These are phyloP conservation scores for cat (Felis catus) DNA, from an alignment of 2,113 vertebrate genomes.

Conservation along the genomic window F.catus_Fca126_mat1.0 CM031415.1:155530501-155531000, in stretches of 20 bases:
- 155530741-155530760: not conserved
- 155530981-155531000: not conserved
- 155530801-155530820: not conserved
- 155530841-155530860: not conserved
- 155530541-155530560: not conserved
- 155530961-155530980: not conserved
- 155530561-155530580: not conserved
- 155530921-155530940: not conserved
- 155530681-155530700: not conserved
- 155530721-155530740: not conserved
- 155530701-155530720: constrained; percentile 13
- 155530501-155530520: not conserved
- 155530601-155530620: not conserved
- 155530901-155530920: not conserved
- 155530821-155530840: not conserved
- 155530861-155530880: not conserved
- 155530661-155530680: not conserved
- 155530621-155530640: not conserved
- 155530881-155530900: not conserved
- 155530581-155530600: not conserved
- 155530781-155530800: not conserved
- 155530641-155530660: constrained; percentile 38
- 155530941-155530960: not conserved
- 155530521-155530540: not conserved
- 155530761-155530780: not conserved